Evolutionary conservation across 2,888 invertebrate species (phyloP), one percentile per base, ranked within the genome.

Genomic region (Tuberolachnus salignus): DNA sequence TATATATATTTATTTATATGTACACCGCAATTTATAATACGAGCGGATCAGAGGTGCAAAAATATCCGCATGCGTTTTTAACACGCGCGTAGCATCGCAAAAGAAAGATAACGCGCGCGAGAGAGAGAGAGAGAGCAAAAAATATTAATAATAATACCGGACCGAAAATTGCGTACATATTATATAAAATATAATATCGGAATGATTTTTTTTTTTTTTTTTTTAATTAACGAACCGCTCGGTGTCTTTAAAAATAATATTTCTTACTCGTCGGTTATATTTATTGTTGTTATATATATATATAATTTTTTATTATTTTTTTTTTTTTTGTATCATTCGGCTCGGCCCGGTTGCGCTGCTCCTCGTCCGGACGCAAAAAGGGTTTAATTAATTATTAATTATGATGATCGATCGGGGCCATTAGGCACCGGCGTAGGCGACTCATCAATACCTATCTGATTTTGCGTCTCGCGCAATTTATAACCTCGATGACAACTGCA

Each of bases 401-500:
- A n/a, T n/a, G n/a, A 78, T 78, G 78, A 78, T 78, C 69, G 78
- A 78, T 78, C 78, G 69, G n/a, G 78, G 49, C 78, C 78, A 78
- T 78, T 69, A 78, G 59, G n/a, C 69, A 69, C 59, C 44, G 69
- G 59, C 59, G 78, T 69, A 34, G 78, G 44, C 78, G 59, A 59
- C 78, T 78, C 78, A 78, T 78, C 78, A 78, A 78, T 78, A 78
- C 78, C 78, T 78, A 78, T 78, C 78, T 69, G 78, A 78, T 78
- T 78, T 78, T 69, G 78, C 78, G 69, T 78, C 78, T 69, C 69
- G 21, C 11, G 69, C 69, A 78, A 78, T 78, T 78, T 78, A 78
- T 78, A 78, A 78, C 78, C 57, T 78, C 59, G 78, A 69, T 69
- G 59, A 69, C 59, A 34, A 34, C 34, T 34, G 34, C 34, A 34